These are phyloP conservation scores for Paralvinella palmiformis DNA, from an alignment of 1,140 invertebrate species.

Conservation along the genomic window DNA sequence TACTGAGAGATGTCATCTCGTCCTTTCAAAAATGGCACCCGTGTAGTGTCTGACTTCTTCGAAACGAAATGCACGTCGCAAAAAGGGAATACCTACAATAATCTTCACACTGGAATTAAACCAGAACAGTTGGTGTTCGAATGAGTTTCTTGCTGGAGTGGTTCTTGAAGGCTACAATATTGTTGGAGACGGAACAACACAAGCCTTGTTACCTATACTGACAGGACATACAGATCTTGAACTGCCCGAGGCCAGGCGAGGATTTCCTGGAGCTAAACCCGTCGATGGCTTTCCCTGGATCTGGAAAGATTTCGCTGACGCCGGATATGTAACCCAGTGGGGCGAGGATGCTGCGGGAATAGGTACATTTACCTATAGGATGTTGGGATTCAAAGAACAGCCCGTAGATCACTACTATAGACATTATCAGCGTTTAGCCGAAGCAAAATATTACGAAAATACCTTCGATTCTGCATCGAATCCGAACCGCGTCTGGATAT, in stretches of 20 bases:
- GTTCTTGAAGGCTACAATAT: conserved; percentile 83
- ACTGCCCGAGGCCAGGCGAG: conserved; percentile 75
- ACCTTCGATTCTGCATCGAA: conserved; percentile 61
- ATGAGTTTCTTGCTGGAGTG: conserved; percentile 63
- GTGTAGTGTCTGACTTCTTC: conserved; percentile 5
- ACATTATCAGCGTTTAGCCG: conserved; percentile 60
- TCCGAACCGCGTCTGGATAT: conserved; percentile 64
- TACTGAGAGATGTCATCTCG: too few species aligned
- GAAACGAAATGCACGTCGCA: background rate
- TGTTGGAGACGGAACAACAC: conserved; percentile 89
- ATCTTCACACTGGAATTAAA: conserved; percentile 1
- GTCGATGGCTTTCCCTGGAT: conserved; percentile 68
- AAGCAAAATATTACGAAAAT: conserved; percentile 23
- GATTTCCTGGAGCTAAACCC: conserved; percentile 60
- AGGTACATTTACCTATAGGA: conserved; percentile 79
- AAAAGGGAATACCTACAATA: background rate
- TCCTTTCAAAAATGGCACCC: too few species aligned
- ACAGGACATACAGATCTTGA: conserved; percentile 81
- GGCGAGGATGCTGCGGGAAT: conserved; percentile 78
- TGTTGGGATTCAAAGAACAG: conserved; percentile 76
- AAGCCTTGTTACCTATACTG: conserved; percentile 83
- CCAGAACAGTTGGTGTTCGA: too few species aligned
- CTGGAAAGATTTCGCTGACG: conserved; percentile 46
- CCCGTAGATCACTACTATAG: conserved; percentile 89
- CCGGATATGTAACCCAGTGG: conserved; percentile 62